A percentile compares a stretch with the other conserved stretches of the same genome.
Evolutionary conservation across 1,140 invertebrate species (phyloP).

Genomic region (Meloidogyne hapla): DNA sequence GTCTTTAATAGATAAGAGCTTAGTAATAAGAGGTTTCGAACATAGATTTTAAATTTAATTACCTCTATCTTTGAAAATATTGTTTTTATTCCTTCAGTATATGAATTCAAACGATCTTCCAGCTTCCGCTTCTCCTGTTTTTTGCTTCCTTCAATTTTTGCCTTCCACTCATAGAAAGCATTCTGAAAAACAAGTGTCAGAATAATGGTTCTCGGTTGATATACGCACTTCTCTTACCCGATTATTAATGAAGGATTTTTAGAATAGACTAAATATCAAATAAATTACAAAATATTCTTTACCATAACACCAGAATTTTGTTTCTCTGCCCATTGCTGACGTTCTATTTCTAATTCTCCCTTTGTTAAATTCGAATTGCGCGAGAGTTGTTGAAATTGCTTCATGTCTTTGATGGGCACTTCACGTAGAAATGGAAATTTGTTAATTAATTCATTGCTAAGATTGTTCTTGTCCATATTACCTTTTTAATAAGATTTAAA

Average conservation of each 20-base stretch:
- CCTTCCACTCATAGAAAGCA: background rate
- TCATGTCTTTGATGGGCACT: background rate
- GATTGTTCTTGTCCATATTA: no score
- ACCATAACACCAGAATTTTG: background rate
- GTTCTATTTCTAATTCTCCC: background rate
- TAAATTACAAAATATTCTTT: background rate
- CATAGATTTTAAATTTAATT: background rate
- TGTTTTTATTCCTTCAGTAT: background rate
- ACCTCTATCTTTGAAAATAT: background rate
- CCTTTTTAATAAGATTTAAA: no score
- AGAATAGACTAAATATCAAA: no score
- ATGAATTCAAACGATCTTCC: slow-evolving; percentile 5
- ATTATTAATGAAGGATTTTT: no score
- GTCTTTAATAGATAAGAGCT: no score
- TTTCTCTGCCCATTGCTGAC: slow-evolving; percentile 2
- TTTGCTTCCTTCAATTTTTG: background rate
- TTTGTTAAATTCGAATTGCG: background rate
- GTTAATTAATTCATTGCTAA: background rate
- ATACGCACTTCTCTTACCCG: no score
- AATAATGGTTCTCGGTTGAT: no score
- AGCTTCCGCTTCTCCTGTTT: background rate
- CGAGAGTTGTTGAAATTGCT: background rate
- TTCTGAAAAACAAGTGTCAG: background rate
- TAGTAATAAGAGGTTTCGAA: no score
- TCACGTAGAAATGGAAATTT: background rate